Evolutionary conservation across 2,113 vertebrate species (phyloP), one percentile per base, ranked within the genome.

Genomic region (Leucopsar rothschildi): DNA sequence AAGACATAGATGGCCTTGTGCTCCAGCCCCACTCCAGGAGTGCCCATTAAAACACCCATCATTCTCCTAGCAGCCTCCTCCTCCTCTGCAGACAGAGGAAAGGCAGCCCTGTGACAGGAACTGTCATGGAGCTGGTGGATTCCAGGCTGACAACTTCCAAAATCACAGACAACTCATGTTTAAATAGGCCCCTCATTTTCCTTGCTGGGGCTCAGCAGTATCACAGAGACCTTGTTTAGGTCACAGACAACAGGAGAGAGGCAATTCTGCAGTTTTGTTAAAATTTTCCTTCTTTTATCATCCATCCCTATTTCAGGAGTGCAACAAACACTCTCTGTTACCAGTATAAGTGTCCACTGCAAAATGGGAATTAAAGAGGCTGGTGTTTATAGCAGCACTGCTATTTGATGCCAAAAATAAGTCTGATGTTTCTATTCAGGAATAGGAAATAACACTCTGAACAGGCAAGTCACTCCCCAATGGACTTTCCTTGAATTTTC

Each of bases 351-450:
- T 55, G 78, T 86, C 87, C 76, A 53, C 53, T 77, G 49, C 56
- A 68, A 86, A 83, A 68, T 29, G 60, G n/a, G 35, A 94, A 90
- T 92, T 95, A 79, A 96, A 92, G 76, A 66, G 23, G 39, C 40
- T 42, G 56, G 52, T 75, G 77, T 89, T 79, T 65, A 77, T 44
- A 93, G 80, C 90, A 94, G 42, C 35, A 53, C 59, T 73, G 31
- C 37, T 93, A 44, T 65, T 70, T 69, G 69, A 96, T 96, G 86
- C 88, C 92, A 96, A 96, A 97, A 97, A 91, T 90, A 97, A 93
- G 60, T 45, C 80, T 45, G 50, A 71, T 55, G 56, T 64, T 96
- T 97, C 96, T 88, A 57, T 91, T 75, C 56, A 88, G 79, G 75
- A 91, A 86, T 55, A 93, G 92, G 78, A 94, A 97, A 95, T 82